Evolutionary conservation across 2,888 invertebrate species (phyloP), one percentile per base, ranked within the genome.

Genomic region (Drosophila flavopinicola): DNA sequence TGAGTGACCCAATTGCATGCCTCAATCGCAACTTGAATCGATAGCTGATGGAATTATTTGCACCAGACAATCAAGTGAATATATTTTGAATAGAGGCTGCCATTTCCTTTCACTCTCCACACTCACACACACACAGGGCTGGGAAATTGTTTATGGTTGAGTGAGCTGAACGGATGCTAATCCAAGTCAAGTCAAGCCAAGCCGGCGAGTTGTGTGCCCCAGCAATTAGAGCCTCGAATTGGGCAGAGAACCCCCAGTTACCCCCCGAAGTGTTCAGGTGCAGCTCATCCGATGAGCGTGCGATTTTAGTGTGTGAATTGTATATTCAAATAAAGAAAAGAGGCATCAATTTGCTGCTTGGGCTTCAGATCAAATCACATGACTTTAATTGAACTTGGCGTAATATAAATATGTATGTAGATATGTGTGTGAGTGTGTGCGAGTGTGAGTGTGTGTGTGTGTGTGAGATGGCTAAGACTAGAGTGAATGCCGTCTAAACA

Each of bases 381-480:
- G 80, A 80, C 70, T 80, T 80, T 80, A 80, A 80, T 84, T 84
- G 74, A 75, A 79, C 66, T 82, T 75, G 60, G 47, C 66, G 67
- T 66, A 69, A 57, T 75, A 80, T 83, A 80, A 78, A 80, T 84
- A 80, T 82, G 57, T 60, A 32, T 53, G 48, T 39, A n/a, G n/a
- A 39, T 54, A 54, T 57, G 53, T 45, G 33, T 44, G 29, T 24
- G 44, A 24, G 49, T 56, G 63, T 17, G 29, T 35, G n/a, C n/a
- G n/a, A n/a, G n/a, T n/a, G 29, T 42, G 29, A 29, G 38, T 41
- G 35, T 25, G 53, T 37, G 15, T 4, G 32, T 25, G 15, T 5
- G 44, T 51, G 25, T 37, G 60, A 53, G 51, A 35, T 54, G 49
- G 60, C 48, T 78, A 65, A 51, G 56, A 47, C 75, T 78, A 78